Conservation (phyloP, 1,140 invertebrate genomes). For the Aculops lycopersici region DNA sequence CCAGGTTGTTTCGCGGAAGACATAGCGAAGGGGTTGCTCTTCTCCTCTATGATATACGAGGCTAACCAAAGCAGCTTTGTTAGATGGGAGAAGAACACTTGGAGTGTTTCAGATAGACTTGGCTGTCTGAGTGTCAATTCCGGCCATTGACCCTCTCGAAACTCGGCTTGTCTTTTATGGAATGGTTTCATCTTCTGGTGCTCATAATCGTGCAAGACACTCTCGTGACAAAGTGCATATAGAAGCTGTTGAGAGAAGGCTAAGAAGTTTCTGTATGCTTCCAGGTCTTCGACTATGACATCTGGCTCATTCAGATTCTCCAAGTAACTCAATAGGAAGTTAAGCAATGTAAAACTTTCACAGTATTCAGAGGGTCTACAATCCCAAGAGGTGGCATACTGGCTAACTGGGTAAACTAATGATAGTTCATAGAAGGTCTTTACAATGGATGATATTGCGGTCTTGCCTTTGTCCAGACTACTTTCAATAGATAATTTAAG, state of each 20-base stretch:
- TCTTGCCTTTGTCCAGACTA: not conserved
- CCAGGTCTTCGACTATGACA: constrained; percentile 27
- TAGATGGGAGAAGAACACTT: not conserved
- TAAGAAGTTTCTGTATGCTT: constrained; percentile 26
- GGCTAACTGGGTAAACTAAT: not conserved
- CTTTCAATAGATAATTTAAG: not conserved
- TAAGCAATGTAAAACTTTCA: not conserved
- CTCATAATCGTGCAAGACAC: not conserved
- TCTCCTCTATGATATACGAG: not conserved
- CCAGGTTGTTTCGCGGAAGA: too few species aligned
- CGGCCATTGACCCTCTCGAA: not conserved
- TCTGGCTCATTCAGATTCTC: constrained; percentile 23
- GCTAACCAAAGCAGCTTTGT: not conserved
- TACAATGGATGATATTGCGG: not conserved
- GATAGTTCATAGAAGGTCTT: not conserved
- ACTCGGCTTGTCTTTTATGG: not conserved
- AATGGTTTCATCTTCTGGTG: not conserved
- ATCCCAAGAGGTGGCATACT: constrained; percentile 2
- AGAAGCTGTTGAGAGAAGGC: constrained; percentile 28
- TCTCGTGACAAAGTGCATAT: constrained; percentile 18
- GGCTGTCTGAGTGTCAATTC: not conserved
- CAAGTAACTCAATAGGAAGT: constrained; percentile 17
- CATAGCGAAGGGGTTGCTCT: too few species aligned
- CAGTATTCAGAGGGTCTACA: not conserved
- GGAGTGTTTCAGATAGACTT: not conserved